Evolutionary conservation across 2,888 invertebrate genomes (phyloP), one percentile per base, ranked within the genome.

Genomic region (Marasmarcha lunaedactyla): DNA sequence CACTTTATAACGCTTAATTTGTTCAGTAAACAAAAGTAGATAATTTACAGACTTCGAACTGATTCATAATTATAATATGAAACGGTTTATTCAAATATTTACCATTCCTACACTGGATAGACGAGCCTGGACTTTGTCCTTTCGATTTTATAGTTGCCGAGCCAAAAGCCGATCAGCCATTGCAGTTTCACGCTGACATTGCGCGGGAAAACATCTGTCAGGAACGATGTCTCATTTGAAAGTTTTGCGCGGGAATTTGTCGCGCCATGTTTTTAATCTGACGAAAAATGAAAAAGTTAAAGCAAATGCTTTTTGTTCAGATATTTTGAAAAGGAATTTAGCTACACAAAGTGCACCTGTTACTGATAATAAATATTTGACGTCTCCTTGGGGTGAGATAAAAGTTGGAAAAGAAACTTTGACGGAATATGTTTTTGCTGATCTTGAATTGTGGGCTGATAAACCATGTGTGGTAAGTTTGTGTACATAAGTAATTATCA

Each of bases 401-500:
- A 66, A 78, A 47, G 67, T 86, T 43, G 86, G 87, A 1, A 84
- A 85, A 36, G 79, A 85, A 57, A 81, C 86, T 38, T 59, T 90
- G 41, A 85, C 87, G 15, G 86, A 90, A 27, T 81, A 79, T 62
- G 66, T 90, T 41, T 90, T 87, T 71, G 71, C 78, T 45, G 79
- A 87, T 49, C 50, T 78, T 15, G 85, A 86, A 35, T 57, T 84
- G 43, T 88, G 86, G 85, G 67, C 84, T 7, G 85, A 88, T 49
- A 71, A 84, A 46, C 86, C 89, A 15, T 87, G 87, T 42, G 76
- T 89, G 72, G 90, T 90, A 73, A 88, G 88, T 86, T 46, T 41
- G n/a, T n/a, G n/a, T n/a, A n/a, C n/a, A n/a, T n/a, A n/a, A n/a
- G n/a, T 42, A 38, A 33, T 25, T 7, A 25, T n/a, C n/a, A n/a